A percentile compares a stretch with the other conserved stretches of the same genome.
These are phyloP conservation scores for Palloptera scutellata DNA, from an alignment of 2,888 invertebrate genomes.

Conservation along the genomic window DNA sequence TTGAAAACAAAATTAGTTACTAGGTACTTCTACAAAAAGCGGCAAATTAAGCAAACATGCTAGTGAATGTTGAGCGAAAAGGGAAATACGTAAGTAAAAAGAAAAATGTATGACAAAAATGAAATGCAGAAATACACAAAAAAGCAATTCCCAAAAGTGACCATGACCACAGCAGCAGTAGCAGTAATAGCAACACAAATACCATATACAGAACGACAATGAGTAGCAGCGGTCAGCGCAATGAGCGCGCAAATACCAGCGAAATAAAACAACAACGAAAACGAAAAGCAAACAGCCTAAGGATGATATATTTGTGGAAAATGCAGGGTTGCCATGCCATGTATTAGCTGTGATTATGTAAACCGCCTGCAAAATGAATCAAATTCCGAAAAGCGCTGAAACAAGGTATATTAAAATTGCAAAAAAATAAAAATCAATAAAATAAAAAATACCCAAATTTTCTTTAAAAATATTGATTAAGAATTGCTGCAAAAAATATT, in stretches of 20 bases:
- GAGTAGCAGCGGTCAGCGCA: constrained; percentile 21
- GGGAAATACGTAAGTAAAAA: neutral
- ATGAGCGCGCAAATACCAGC: constrained; percentile 16
- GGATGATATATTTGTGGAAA: too few species aligned
- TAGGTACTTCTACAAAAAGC: constrained; percentile 7
- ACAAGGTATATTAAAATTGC: too few species aligned
- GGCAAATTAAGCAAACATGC: constrained; percentile 25
- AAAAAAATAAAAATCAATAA: too few species aligned
- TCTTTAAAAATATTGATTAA: too few species aligned
- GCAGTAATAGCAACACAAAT: constrained; percentile 6
- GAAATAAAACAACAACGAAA: constrained; percentile 15
- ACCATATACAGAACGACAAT: constrained; percentile 4
- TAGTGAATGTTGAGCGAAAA: constrained; percentile 8
- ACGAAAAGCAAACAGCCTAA: constrained; percentile 2
- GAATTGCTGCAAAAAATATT: too few species aligned
- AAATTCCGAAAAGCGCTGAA: too few species aligned
- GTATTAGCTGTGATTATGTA: too few species aligned
- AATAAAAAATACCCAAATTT: too few species aligned
- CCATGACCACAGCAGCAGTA: constrained; percentile 34
- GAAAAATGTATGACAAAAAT: constrained; percentile 13
- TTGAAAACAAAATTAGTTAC: neutral
- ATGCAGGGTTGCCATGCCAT: too few species aligned
- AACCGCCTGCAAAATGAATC: too few species aligned
- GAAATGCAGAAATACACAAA: constrained; percentile 31
- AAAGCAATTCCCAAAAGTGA: constrained; percentile 37